A percentile compares a stretch with the other conserved stretches of the same genome.
phyloP scores from a whole-genome alignment of 2,113 vertebrate genomes.

The Chaetops frenatus region DNA sequence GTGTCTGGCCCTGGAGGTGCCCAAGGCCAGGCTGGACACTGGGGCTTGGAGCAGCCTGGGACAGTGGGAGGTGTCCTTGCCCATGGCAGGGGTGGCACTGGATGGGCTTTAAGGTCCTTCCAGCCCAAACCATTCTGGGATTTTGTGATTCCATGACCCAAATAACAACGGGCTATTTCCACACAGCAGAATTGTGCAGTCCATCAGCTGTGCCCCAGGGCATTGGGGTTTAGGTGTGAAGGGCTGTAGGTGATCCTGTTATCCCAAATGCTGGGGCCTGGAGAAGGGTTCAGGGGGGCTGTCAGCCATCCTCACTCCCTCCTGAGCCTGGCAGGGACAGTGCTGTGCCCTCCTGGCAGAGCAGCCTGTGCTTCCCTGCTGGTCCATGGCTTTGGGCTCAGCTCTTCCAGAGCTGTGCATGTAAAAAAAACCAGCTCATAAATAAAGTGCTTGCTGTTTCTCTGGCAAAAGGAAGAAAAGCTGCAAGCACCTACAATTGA shows the following conservation, averaged over 20 bases:
- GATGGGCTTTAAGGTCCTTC: not conserved
- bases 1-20: not conserved
- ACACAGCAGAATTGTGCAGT: not conserved
- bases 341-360: not conserved
- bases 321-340: not conserved
- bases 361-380: not conserved
- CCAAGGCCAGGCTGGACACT: not conserved
- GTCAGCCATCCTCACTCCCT: not conserved
- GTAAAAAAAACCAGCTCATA: not conserved
- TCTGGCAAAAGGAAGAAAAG: slow-evolving; percentile 27
- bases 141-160: not conserved
- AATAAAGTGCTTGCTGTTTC: not conserved
- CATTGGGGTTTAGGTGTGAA: fast-evolving
- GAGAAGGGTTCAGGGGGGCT: not conserved
- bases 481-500: slow-evolving; percentile 22
- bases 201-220: not conserved
- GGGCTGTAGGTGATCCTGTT: not conserved
- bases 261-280: not conserved
- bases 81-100: too few species aligned
- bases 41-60: not conserved
- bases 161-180: not conserved
- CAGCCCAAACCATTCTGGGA: not conserved
- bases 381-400: not conserved
- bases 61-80: not conserved
- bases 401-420: not conserved